Percentiles rank a stretch among this genome's conserved stretches.
Conservation (phyloP, 2,888 invertebrate species). For the Eutolmus rufibarbis region DNA sequence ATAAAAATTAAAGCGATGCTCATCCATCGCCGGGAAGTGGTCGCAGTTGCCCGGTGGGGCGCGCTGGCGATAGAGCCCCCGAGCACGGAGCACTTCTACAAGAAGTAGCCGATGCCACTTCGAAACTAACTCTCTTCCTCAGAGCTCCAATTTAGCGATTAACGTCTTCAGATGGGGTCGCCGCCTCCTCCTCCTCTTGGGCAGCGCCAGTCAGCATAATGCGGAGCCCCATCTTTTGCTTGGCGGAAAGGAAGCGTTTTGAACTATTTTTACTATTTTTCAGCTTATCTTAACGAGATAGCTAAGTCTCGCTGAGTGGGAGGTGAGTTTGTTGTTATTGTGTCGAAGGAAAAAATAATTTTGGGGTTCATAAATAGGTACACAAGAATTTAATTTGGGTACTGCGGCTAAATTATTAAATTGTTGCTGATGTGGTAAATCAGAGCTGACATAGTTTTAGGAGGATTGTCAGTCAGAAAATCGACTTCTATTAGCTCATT, state of each 20-base stretch:
- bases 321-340: neutral
- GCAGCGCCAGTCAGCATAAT: neutral
- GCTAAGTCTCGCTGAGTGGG: neutral
- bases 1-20: neutral
- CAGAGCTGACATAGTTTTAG: too few species aligned
- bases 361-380: neutral
- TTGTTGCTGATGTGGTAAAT: neutral
- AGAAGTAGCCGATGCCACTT: neutral
- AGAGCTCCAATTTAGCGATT: neutral
- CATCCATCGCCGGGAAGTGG: neutral
- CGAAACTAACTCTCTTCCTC: neutral
- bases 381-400: neutral
- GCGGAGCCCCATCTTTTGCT: neutral
- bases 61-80: neutral
- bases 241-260: neutral
- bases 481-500: too few species aligned
- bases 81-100: neutral
- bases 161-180: neutral
- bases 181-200: neutral
- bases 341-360: neutral
- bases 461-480: too few species aligned
- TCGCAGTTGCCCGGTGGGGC: neutral
- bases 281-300: neutral
- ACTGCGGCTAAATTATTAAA: neutral
- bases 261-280: neutral